Evolutionary conservation across 1,140 invertebrate genomes (phyloP).

Genomic region (Orchestia grillus): DNA sequence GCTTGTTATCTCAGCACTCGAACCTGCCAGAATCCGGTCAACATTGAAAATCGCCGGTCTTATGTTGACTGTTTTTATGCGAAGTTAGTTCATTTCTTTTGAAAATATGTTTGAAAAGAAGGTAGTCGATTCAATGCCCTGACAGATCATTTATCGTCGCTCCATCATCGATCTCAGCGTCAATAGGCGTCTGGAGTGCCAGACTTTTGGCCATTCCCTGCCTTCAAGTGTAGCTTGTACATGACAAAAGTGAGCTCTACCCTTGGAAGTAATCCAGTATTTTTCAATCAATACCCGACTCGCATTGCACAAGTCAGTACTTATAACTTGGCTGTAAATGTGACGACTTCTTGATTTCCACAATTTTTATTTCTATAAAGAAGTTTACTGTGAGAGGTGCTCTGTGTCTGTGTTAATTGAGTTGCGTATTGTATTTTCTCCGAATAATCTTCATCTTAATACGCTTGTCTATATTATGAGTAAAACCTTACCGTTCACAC

Average conservation of each 20-base stretch:
- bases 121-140: slow-evolving; percentile 7
- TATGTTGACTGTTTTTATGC: slow-evolving; percentile 9
- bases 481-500: background rate
- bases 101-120: slow-evolving; percentile 3
- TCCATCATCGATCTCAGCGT: slow-evolving; percentile 16
- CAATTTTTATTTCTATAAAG: background rate
- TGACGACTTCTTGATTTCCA: background rate
- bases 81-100: slow-evolving; percentile 29
- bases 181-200: slow-evolving; percentile 19
- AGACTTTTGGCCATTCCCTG: background rate
- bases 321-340: background rate
- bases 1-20: background rate
- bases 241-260: background rate
- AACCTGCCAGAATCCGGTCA: background rate
- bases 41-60: background rate
- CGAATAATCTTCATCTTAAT: too few species aligned
- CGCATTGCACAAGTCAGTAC: background rate
- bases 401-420: background rate
- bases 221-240: background rate
- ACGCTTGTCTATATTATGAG: background rate
- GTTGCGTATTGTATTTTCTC: background rate
- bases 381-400: background rate
- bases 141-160: slow-evolving; percentile 26
- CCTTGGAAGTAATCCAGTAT: background rate
- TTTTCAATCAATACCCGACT: background rate